phyloP scores from a whole-genome alignment of 1,140 invertebrate genomes.

The Neodiprion lecontei region DNA sequence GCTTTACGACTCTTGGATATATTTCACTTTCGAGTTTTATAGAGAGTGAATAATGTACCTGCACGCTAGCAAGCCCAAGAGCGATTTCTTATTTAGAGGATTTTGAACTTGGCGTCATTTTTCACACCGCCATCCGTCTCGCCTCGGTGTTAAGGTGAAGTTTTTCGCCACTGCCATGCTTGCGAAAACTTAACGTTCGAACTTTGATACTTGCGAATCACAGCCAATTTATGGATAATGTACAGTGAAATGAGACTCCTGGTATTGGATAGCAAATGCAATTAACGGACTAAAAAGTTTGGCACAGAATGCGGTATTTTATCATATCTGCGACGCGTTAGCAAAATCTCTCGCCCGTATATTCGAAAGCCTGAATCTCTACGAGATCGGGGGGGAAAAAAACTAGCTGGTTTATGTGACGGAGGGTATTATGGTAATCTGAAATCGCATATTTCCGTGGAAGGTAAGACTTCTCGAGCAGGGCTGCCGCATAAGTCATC shows the following conservation, averaged over 20 bases:
- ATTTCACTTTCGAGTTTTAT: constrained; percentile 37
- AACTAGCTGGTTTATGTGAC: constrained; percentile 10
- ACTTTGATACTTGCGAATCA: no score
- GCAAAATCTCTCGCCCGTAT: constrained; percentile 1
- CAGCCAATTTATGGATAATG: no score
- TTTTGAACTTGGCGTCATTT: constrained; percentile 45
- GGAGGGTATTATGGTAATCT: constrained; percentile 42
- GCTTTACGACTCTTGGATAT: constrained; percentile 22
- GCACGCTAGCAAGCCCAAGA: constrained; percentile 19
- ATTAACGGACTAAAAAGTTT: not conserved
- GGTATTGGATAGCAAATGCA: no score
- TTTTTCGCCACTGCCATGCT: not conserved
- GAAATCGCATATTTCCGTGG: constrained; percentile 34
- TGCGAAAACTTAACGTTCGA: constrained; percentile 26
- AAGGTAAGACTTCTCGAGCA: constrained; percentile 23
- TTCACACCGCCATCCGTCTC: constrained; percentile 33
- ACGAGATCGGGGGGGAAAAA: not conserved
- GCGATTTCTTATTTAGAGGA: constrained; percentile 50
- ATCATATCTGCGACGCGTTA: not conserved
- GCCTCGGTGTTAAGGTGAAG: constrained; percentile 18
- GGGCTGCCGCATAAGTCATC: constrained; percentile 15
- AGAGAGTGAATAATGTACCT: constrained; percentile 35
- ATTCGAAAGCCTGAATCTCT: constrained; percentile 11
- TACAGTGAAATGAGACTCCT: no score
- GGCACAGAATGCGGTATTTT: not conserved